These are phyloP conservation scores for Osmerus eperlanus DNA, from an alignment of 2,113 vertebrate species.

Conservation along the genomic window DNA sequence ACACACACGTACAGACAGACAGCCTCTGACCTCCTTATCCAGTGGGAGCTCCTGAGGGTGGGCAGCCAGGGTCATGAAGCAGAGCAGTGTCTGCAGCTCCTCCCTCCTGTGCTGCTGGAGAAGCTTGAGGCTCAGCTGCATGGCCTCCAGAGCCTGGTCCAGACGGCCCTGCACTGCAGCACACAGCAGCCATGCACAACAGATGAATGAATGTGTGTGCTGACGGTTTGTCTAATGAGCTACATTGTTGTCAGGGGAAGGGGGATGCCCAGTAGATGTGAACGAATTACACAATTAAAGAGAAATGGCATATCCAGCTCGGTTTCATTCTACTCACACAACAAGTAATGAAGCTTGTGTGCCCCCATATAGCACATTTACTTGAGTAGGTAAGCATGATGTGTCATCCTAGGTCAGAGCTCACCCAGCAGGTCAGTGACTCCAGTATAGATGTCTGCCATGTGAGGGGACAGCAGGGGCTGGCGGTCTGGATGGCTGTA, in stretches of 20 bases:
- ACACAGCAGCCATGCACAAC: neutral
- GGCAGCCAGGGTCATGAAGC: constrained; percentile 87
- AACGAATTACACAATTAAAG: neutral
- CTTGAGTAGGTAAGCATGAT: too few species aligned
- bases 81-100: constrained; percentile 84
- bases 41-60: constrained; percentile 77
- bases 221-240: too few species aligned
- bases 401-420: neutral
- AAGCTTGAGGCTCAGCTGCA: constrained; percentile 91
- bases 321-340: neutral
- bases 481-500: constrained; percentile 76
- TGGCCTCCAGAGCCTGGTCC: constrained; percentile 81
- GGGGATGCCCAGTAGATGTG: too few species aligned
- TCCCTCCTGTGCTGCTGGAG: constrained; percentile 78
- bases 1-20: too few species aligned
- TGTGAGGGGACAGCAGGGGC: constrained; percentile 77
- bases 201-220: neutral
- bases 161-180: constrained; percentile 82
- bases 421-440: constrained; percentile 88
- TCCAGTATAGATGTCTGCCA: constrained; percentile 81
- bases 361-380: too few species aligned
- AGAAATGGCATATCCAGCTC: neutral
- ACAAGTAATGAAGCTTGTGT: neutral
- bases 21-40: constrained; percentile 79
- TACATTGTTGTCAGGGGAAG: too few species aligned